Evolutionary conservation across 92 coral and sea anemone species (phyloP).

Genomic region (Plumapathes pennacea): DNA sequence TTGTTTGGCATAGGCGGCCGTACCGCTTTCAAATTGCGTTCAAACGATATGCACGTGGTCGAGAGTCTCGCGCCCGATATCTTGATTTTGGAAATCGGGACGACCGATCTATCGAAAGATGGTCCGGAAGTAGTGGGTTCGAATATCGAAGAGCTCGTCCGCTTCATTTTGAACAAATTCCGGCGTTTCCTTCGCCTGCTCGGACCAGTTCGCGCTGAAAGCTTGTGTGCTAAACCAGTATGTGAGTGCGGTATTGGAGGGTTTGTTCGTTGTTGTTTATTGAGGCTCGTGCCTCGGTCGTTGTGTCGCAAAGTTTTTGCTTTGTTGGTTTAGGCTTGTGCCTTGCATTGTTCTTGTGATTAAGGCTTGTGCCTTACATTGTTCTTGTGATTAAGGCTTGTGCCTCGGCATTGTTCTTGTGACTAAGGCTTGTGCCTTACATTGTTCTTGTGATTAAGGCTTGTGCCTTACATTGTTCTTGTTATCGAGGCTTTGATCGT

Average conservation of each 20-base stretch:
- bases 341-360: no score
- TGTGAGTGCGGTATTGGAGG: conserved; percentile 14
- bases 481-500: no score
- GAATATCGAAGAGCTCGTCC: conserved; percentile 21
- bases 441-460: no score
- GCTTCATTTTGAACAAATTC: conserved; percentile 9
- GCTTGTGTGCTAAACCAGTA: conserved; percentile 10
- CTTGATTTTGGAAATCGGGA: conserved; percentile 27
- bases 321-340: no score
- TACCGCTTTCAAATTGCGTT: conserved; percentile 11
- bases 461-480: no score
- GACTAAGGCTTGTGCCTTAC: no score
- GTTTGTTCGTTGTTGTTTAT: conserved; percentile 14
- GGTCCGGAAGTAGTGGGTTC: conserved; percentile 24
- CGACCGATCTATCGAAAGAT: conserved; percentile 1
- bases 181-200: conserved; percentile 4
- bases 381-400: no score
- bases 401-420: no score
- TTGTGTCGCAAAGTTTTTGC: no score
- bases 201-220: neutral
- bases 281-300: no score
- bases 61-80: conserved; percentile 30
- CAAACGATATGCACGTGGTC: conserved; percentile 39
- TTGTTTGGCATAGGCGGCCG: conserved; percentile 46
- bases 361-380: no score